Evolutionary conservation across 2,888 invertebrate species (phyloP).

Genomic region (Phrixothrix hirtus): DNA sequence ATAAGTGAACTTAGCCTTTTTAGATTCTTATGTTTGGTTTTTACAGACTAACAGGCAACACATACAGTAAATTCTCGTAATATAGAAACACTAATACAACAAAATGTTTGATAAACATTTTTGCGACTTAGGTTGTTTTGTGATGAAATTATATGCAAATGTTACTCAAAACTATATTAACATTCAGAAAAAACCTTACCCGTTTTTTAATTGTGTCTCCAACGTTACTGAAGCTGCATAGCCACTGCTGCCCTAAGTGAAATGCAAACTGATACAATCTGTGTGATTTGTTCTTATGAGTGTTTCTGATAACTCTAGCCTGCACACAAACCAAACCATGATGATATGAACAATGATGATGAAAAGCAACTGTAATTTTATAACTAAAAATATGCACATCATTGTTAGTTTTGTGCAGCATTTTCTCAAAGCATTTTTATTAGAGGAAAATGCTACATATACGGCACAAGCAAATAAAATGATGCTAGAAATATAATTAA

Average conservation of each 20-base stretch:
- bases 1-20: too few relatives aligned
- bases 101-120: too few relatives aligned
- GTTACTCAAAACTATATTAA: too few relatives aligned
- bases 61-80: too few relatives aligned
- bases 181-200: constrained; percentile 59
- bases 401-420: constrained; percentile 42
- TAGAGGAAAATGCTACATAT: not conserved
- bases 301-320: constrained; percentile 60
- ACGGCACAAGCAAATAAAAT: too few relatives aligned
- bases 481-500: too few relatives aligned
- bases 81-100: too few relatives aligned
- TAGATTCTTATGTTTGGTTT: too few relatives aligned
- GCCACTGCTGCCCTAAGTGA: constrained; percentile 85
- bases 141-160: too few relatives aligned
- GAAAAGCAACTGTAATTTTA: constrained; percentile 18
- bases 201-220: constrained; percentile 65
- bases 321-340: constrained; percentile 61
- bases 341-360: constrained; percentile 45
- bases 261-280: constrained; percentile 70
- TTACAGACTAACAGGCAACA: too few relatives aligned
- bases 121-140: too few relatives aligned
- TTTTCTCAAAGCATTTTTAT: not conserved
- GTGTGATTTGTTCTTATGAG: constrained; percentile 51
- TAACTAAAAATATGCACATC: constrained; percentile 25
- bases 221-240: constrained; percentile 62